A percentile compares a stretch with the other conserved stretches of the same genome.
Evolutionary conservation across 2,113 vertebrate species (phyloP).

Genomic region (Mormyrus iriodes): DNA sequence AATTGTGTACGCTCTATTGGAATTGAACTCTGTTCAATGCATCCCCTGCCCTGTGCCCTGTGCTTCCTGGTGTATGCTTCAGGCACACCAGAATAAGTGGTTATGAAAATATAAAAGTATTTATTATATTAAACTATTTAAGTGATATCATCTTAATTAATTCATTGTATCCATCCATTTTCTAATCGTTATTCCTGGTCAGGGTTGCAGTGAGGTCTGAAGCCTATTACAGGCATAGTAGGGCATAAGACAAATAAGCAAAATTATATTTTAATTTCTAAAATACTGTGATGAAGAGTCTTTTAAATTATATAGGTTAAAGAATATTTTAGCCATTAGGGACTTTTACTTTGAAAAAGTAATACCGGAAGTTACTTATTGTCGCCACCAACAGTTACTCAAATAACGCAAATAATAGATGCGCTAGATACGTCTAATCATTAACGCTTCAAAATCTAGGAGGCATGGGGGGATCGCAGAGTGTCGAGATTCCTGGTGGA

Average conservation of each 20-base stretch:
- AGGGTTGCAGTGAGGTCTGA: not conserved
- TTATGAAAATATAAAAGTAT: not conserved
- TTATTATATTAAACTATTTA: not conserved
- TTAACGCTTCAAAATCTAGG: not conserved
- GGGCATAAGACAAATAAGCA: not conserved
- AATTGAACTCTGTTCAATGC: not conserved
- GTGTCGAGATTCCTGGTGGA: constrained; percentile 88
- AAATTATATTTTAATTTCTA: not conserved
- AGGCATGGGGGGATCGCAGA: constrained; percentile 82
- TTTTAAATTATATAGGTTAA: not conserved
- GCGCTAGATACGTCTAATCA: not conserved
- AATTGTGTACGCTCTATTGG: not conserved
- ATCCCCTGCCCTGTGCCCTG: not conserved
- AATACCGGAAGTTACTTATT: not conserved
- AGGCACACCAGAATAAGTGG: not conserved
- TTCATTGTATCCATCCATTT: not conserved
- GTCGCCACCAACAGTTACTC: not conserved
- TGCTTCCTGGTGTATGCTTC: not conserved
- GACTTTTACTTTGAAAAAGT: constrained; percentile 9
- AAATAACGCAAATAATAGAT: not conserved
- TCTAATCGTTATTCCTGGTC: not conserved
- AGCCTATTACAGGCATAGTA: too few species aligned
- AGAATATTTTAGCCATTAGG: not conserved
- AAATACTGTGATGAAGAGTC: not conserved
- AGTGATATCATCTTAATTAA: not conserved